These are phyloP conservation scores for Ypsolopha scabrella DNA, from an alignment of 2,888 invertebrate species.

Conservation along the genomic window DNA sequence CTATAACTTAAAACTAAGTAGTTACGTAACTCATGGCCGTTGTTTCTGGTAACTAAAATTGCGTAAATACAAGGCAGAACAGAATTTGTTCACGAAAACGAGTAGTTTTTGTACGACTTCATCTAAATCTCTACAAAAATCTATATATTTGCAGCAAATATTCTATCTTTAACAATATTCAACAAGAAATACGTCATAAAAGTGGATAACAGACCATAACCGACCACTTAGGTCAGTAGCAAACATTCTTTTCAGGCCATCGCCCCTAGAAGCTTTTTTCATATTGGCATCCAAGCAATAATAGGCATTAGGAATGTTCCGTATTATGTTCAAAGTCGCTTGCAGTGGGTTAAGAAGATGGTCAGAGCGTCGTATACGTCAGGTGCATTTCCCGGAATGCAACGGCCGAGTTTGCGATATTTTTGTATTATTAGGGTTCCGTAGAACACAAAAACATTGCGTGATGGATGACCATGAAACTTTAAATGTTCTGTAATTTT, in stretches of 20 bases:
- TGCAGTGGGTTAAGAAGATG: constrained; percentile 13
- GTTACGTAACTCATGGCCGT: no score
- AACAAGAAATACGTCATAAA: constrained; percentile 31
- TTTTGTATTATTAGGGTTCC: constrained; percentile 20
- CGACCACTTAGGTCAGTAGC: constrained; percentile 64
- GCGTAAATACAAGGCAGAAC: no score
- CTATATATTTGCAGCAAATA: no score
- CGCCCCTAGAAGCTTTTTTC: constrained; percentile 36
- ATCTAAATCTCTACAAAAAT: no score
- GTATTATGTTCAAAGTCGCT: background rate
- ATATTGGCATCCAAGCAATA: background rate
- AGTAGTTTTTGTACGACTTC: no score
- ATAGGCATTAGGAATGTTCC: background rate
- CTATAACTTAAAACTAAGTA: no score
- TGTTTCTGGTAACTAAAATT: no score
- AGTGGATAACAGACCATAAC: constrained; percentile 63
- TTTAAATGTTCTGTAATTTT: no score
- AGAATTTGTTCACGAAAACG: no score
- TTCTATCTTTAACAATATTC: no score
- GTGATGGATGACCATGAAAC: no score
- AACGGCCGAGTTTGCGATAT: constrained; percentile 59
- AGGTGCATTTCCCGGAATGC: constrained; percentile 62
- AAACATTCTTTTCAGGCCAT: constrained; percentile 65
- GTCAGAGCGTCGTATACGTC: constrained; percentile 29
- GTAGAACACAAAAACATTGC: no score